Evolutionary conservation across 2,113 vertebrate genomes (phyloP), one percentile per base, ranked within the genome.

Genomic region (Paradoxurus hermaphroditus): DNA sequence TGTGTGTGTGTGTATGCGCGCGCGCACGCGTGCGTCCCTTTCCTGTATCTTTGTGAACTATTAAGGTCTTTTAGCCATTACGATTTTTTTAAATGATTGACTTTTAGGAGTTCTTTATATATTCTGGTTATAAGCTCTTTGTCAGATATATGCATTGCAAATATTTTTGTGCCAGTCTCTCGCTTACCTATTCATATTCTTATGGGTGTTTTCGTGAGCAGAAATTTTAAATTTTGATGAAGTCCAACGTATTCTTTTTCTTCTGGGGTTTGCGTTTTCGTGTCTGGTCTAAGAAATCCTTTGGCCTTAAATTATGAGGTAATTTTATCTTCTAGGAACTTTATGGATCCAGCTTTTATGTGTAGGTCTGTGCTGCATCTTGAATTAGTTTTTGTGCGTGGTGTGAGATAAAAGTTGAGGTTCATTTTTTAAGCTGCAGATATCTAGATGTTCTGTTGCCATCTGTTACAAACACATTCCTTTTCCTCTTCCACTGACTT

Each of bases 241-340:
- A 87, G 39, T 39, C 39, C 53, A 90, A 15, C 59, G 16, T 44
- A 56, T 34, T 56, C 49, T 29, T 92, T 67, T 70, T 65, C 44
- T 90, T 82, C 41, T 77, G 41, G 56, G 21, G 56, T 90, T 93
- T 84, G 59, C 21, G 1, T 63, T 93, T 94, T 36, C 46, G 56
- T 92, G 46, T 93, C 63, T 96, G 87, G 25, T 94, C 44, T 53
- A 92, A 90, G 62, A 84, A 46, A 51, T 70, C 56, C 62, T 72
- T 84, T 72, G 73, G 65, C 7, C 36, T 83, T 49, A 75, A 94
- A 23, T 78, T 86, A 31, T 7, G 51, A 86, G 77, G 46, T 86
- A 62, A 70, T 34, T 91, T 88, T 93, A 15, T 85, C 36, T 86
- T 27, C 59, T 70, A 77, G 31, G 81, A 91, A 83, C 23, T 84